Conservation (phyloP, 2,888 invertebrate genomes). For the Metacarcinus magister region DNA sequence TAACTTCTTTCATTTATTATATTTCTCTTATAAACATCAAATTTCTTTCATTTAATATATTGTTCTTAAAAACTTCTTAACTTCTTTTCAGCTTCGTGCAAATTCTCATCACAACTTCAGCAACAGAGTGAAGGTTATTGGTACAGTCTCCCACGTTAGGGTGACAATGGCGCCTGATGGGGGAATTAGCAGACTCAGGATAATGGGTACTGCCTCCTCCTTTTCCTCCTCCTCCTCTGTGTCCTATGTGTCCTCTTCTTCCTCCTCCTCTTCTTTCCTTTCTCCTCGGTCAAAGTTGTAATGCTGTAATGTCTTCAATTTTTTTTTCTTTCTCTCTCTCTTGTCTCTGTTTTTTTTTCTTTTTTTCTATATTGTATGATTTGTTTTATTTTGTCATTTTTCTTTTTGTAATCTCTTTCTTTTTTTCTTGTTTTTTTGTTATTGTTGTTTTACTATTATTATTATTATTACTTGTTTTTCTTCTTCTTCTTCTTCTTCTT, state of each 20-base stretch:
- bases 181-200: constrained; percentile 76
- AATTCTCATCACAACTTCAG: constrained; percentile 69
- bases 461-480: too few relatives aligned
- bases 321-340: neutral
- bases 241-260: neutral
- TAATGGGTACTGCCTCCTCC: constrained; percentile 46
- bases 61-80: too few relatives aligned
- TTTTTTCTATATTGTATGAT: neutral
- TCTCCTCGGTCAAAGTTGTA: neutral
- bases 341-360: neutral
- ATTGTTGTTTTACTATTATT: neutral
- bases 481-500: too few relatives aligned
- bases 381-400: too few relatives aligned
- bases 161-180: constrained; percentile 77
- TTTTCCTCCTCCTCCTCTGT: neutral
- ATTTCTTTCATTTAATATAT: too few relatives aligned
- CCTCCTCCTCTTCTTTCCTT: neutral
- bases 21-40: too few relatives aligned
- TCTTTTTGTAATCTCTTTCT: too few relatives aligned
- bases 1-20: too few relatives aligned
- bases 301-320: neutral
- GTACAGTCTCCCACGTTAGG: constrained; percentile 65
- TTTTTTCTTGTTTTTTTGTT: neutral
- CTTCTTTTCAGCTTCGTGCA: constrained; percentile 58
- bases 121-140: neutral